Evolutionary conservation across 2,888 invertebrate genomes (phyloP).

Genomic region (Danaus chrysippus): DNA sequence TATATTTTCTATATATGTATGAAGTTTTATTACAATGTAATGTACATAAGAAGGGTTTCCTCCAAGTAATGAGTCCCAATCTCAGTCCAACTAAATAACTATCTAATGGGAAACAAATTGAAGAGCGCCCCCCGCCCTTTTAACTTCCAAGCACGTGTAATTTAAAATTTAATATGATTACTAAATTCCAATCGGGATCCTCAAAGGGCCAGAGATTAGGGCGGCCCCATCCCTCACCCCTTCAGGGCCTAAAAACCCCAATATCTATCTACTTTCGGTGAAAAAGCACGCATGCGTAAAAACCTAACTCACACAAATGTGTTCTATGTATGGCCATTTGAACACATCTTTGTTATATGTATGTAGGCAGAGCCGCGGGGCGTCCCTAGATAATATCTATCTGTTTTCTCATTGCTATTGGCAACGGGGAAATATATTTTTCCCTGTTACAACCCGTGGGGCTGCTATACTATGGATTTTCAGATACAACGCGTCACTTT

Average conservation of each 20-base stretch:
- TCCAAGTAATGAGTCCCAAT: conserved; percentile 23
- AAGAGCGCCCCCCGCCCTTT: conserved; percentile 51
- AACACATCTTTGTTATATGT: conserved; percentile 42
- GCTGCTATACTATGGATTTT: conserved; percentile 37
- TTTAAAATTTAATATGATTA: conserved; percentile 79
- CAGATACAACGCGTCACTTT: conserved; percentile 27
- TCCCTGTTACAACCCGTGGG: conserved; percentile 41
- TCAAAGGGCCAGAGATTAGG: conserved; percentile 77
- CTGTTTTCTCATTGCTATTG: conserved; percentile 67
- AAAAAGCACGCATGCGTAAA: conserved; percentile 76
- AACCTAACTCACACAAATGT: conserved; percentile 65
- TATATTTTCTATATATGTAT: no score
- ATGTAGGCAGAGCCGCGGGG: conserved; percentile 47
- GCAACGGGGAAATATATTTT: conserved; percentile 67
- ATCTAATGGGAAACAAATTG: conserved; percentile 72
- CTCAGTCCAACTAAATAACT: conserved; percentile 44
- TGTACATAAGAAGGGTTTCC: no score
- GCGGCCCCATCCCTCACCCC: conserved; percentile 50
- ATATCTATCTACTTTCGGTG: conserved; percentile 72
- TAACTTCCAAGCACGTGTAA: conserved; percentile 71
- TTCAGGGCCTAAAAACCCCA: conserved; percentile 69
- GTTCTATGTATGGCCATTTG: conserved; percentile 60
- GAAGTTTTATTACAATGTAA: no score
- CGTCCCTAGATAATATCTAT: conserved; percentile 61
- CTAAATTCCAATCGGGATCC: conserved; percentile 76